Evolutionary conservation across 2,113 vertebrate species (phyloP), one percentile per base, ranked within the genome.

Genomic region (Cavia aperea): DNA sequence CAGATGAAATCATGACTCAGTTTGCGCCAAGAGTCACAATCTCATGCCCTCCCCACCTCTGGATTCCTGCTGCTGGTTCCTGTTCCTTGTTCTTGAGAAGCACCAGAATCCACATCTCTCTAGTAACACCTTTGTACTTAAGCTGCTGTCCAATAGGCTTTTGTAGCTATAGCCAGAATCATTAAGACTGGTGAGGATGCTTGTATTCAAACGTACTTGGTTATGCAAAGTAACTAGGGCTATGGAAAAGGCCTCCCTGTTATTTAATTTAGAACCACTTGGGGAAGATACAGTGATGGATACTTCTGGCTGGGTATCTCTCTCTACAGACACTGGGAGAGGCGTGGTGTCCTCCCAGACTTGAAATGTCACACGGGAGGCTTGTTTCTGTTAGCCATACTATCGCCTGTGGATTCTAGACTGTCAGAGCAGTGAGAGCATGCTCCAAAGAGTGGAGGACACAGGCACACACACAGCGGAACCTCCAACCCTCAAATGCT

Each of bases 131-230:
- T 84, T 43, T 56, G n/a, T 79, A 68, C 4, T n/a, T 77, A 83
- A 72, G 14, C 66, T 65, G 68, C 78, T 36, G 73, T 94, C 29
- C 46, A 26, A 79, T 90, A 87, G 29, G 58, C 51, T 60, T 63
- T 92, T n/a, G 60, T 56, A 89, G 31, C n/a, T 84, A 81, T 26
- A 86, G 86, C 26, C 66, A 83, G 94, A 96, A 79, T 89, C 36
- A n/a, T 3, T 14, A 89, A 51, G 79, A 87, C 7, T 86, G 26
- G 43, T 49, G 26, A 3, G 60, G 65, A 54, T 24, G 2, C 43
- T 58, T 89, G 14, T 49, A 88, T 2, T 88, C 84, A 93, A 94
- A 93, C 11, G 33, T 21, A 46, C 26, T 65, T 89, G 43, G 6
- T 29, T 78, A 92, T 21, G 21, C 11, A 60, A 88, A 89, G 24